Conservation (phyloP, 2,888 invertebrate genomes). For the Tenthredo mesomela region DNA sequence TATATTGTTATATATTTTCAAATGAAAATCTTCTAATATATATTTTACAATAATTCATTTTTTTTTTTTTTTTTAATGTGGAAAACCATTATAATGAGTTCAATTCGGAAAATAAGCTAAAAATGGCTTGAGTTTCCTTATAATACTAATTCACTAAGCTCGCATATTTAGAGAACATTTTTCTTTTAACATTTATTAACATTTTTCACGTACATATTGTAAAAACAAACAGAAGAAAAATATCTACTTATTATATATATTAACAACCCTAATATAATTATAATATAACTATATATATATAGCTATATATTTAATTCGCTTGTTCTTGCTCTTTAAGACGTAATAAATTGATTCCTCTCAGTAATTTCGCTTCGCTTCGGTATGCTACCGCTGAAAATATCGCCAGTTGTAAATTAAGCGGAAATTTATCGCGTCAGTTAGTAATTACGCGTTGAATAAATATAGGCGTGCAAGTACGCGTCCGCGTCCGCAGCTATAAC, state of each 20-base stretch:
- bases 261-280: neutral
- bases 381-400: constrained; percentile 59
- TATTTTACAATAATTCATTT: too few species aligned
- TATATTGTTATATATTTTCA: too few species aligned
- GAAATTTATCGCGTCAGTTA: constrained; percentile 63
- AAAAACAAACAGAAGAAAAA: too few species aligned
- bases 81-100: too few species aligned
- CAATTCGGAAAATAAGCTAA: too few species aligned
- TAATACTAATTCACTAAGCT: too few species aligned
- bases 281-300: neutral
- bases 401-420: constrained; percentile 61
- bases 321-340: neutral
- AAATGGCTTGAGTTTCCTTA: too few species aligned
- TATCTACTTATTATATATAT: too few species aligned
- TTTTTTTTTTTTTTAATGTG: too few species aligned
- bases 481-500: constrained; percentile 66
- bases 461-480: constrained; percentile 69
- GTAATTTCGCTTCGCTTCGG: constrained; percentile 32
- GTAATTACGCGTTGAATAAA: constrained; percentile 66
- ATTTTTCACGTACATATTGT: too few species aligned
- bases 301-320: neutral
- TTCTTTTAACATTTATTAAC: neutral
- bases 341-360: constrained; percentile 31
- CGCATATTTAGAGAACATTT: too few species aligned
- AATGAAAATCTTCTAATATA: too few species aligned